Conservation (phyloP, 2,888 invertebrate species). For the Drosophila prostipennis region DNA sequence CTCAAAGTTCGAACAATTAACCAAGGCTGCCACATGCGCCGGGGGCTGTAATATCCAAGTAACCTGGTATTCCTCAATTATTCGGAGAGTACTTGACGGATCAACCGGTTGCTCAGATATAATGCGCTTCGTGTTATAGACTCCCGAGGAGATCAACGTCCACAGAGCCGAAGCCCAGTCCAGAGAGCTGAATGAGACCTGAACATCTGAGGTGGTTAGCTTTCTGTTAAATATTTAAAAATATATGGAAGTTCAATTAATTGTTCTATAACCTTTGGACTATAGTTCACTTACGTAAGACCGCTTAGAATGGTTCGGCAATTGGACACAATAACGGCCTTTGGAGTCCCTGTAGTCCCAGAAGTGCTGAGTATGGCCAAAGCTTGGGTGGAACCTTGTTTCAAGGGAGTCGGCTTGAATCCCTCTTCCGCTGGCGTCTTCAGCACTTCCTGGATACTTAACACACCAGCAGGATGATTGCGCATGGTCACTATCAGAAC, state of each 20-base stretch:
- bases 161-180: conserved; percentile 65
- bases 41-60: conserved; percentile 57
- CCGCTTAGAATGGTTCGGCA: conserved; percentile 29
- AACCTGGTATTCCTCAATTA: conserved; percentile 61
- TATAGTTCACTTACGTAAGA: conserved; percentile 19
- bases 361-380: conserved; percentile 79
- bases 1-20: conserved; percentile 45
- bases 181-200: conserved; percentile 53
- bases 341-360: conserved; percentile 79
- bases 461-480: conserved; percentile 32
- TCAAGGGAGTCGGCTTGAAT: conserved; percentile 57
- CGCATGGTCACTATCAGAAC: conserved; percentile 53
- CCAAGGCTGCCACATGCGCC: conserved; percentile 49
- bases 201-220: conserved; percentile 59
- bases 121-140: conserved; percentile 65
- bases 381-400: conserved; percentile 60
- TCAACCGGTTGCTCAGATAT: conserved; percentile 61
- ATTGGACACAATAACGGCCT: conserved; percentile 62
- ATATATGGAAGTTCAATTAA: too few species aligned
- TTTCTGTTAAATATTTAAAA: conserved; percentile 2
- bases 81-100: conserved; percentile 50
- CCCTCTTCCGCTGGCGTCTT: conserved; percentile 19
- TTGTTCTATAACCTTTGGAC: too few species aligned
- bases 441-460: conserved; percentile 49
- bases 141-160: conserved; percentile 20